Conservation (phyloP, 1,140 invertebrate genomes). For the Marisa cornuarietis region DNA sequence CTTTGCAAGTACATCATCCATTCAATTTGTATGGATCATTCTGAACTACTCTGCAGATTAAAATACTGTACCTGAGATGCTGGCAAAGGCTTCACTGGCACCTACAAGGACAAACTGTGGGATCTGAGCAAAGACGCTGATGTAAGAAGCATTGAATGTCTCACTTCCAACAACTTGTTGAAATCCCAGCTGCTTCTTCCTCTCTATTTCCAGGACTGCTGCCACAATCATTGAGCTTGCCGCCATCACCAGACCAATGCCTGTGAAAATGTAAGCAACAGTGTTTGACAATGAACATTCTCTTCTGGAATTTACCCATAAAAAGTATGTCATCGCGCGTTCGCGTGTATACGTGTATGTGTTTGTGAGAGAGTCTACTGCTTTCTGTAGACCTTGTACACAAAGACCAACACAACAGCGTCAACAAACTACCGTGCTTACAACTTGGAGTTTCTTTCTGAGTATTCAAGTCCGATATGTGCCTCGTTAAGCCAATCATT, state of each 20-base stretch:
- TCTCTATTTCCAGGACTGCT: constrained; percentile 65
- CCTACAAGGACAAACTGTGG: constrained; percentile 69
- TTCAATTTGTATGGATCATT: too few species aligned
- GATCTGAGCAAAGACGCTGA: constrained; percentile 63
- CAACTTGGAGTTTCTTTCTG: too few species aligned
- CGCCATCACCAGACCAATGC: constrained; percentile 66
- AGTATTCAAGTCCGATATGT: too few species aligned
- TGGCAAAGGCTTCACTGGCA: constrained; percentile 68
- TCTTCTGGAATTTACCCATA: too few species aligned
- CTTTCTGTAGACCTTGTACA: too few species aligned
- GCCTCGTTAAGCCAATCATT: too few species aligned
- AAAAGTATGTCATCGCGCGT: neutral
- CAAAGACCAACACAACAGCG: too few species aligned
- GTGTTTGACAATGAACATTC: too few species aligned
- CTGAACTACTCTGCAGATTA: too few species aligned
- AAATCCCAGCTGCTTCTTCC: constrained; percentile 53
- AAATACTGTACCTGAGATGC: constrained; percentile 50
- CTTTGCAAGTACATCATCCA: too few species aligned
- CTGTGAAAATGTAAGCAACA: constrained; percentile 33
- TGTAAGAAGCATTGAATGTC: constrained; percentile 43
- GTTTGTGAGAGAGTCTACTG: neutral
- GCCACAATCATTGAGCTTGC: constrained; percentile 64
- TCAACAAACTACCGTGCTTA: too few species aligned
- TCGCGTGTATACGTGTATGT: constrained; percentile 18
- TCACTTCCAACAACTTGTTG: constrained; percentile 41